phyloP scores from a whole-genome alignment of 1,140 invertebrate genomes.

The Cydia pomonella region DNA sequence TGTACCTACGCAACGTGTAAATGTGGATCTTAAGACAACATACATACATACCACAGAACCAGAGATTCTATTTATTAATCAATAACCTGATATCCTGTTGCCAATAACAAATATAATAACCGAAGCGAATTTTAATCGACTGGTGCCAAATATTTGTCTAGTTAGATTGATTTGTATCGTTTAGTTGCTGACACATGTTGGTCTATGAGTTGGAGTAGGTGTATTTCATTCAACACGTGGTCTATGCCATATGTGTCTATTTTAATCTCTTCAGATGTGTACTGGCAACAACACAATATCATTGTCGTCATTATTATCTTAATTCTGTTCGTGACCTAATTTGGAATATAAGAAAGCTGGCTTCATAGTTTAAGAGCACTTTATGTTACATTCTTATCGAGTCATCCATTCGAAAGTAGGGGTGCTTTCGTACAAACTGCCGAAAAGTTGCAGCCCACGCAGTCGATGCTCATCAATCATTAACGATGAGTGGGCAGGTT shows the following conservation, averaged over 20 bases:
- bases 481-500: slow-evolving; percentile 56
- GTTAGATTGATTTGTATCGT: slow-evolving; percentile 5
- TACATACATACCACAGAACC: background rate
- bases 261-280: slow-evolving; percentile 22
- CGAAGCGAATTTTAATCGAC: background rate
- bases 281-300: slow-evolving; percentile 32
- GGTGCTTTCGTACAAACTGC: slow-evolving; percentile 40
- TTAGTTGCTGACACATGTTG: slow-evolving; percentile 4
- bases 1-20: background rate
- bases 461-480: slow-evolving; percentile 67
- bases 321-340: slow-evolving; percentile 30
- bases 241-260: slow-evolving; percentile 27
- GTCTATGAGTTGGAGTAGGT: background rate
- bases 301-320: slow-evolving; percentile 17
- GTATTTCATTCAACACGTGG: slow-evolving; percentile 41
- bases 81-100: background rate
- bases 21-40: background rate
- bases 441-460: slow-evolving; percentile 61
- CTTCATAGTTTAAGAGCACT: slow-evolving; percentile 25
- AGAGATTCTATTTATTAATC: background rate
- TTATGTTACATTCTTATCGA: slow-evolving; percentile 26
- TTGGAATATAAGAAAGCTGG: slow-evolving; percentile 30
- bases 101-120: background rate
- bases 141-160: background rate
- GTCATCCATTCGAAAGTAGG: slow-evolving; percentile 31